phyloP scores from a whole-genome alignment of 2,113 vertebrate species.

The Mustela lutreola region DNA sequence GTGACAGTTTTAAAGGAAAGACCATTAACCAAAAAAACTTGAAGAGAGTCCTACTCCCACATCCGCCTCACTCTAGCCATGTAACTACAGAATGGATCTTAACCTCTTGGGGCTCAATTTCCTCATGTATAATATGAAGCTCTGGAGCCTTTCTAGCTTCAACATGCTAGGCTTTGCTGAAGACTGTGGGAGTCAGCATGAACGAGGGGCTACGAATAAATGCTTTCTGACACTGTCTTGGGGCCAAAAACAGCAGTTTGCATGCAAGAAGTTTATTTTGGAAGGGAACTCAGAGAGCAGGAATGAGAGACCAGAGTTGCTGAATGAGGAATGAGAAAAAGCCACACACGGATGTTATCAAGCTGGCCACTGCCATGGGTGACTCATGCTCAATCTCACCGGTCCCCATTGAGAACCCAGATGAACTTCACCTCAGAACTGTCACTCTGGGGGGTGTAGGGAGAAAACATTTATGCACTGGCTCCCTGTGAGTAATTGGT shows the following conservation, averaged over 20 bases:
- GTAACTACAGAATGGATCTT: not conserved
- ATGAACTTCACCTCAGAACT: not conserved
- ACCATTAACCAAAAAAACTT: not conserved
- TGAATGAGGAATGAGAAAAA: not conserved
- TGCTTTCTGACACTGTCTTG: not conserved
- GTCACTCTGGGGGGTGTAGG: not conserved
- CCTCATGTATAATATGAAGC: not conserved
- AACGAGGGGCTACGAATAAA: not conserved
- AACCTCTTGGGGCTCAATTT: not conserved
- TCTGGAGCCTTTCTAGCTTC: not conserved
- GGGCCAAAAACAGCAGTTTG: not conserved
- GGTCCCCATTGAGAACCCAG: not conserved
- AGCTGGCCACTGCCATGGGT: not conserved
- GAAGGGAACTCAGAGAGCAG: not conserved
- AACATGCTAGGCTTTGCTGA: not conserved
- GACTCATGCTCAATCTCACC: not conserved
- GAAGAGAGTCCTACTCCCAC: not conserved
- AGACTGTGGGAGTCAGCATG: not conserved
- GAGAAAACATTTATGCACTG: not conserved
- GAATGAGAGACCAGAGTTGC: not conserved
- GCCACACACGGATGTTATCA: not conserved
- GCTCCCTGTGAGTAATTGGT: not conserved
- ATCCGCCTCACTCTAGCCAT: not conserved
- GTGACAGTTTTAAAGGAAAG: not conserved
- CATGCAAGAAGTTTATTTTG: not conserved